Evolutionary conservation across 1,140 invertebrate species (phyloP).

Genomic region (Drosophila oshimai): DNA sequence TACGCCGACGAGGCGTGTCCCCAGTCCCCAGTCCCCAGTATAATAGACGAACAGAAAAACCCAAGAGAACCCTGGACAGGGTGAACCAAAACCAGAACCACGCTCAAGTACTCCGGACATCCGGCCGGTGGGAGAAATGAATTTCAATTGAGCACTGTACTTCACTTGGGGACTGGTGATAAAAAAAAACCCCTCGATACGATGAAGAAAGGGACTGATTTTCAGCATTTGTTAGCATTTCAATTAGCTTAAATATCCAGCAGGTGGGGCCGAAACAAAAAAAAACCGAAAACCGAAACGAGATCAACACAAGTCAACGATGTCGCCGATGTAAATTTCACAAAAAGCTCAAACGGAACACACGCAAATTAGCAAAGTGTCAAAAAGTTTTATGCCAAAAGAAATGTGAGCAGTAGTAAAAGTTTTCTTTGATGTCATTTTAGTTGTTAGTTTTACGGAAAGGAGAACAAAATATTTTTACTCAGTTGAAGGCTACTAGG

Average conservation of each 20-base stretch:
- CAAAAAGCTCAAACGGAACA: constrained; percentile 27
- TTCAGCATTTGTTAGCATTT: constrained; percentile 32
- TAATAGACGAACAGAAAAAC: constrained; percentile 25
- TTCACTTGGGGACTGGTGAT: neutral
- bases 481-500: rapidly evolving
- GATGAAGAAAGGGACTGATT: neutral
- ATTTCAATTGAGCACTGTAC: constrained; percentile 7
- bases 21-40: too few relatives aligned
- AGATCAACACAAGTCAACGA: constrained; percentile 27
- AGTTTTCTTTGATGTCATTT: constrained; percentile 26
- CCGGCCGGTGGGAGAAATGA: constrained; percentile 36
- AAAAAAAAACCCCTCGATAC: neutral
- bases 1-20: constrained; percentile 72
- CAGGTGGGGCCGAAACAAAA: constrained; percentile 10
- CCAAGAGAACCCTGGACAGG: constrained; percentile 5
- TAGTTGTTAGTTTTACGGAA: neutral
- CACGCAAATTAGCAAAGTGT: constrained; percentile 40
- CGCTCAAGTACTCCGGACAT: constrained; percentile 56
- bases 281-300: constrained; percentile 9
- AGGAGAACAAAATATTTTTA: neutral
- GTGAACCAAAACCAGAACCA: constrained; percentile 30
- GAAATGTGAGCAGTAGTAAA: constrained; percentile 6
- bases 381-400: constrained; percentile 20
- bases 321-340: constrained; percentile 30
- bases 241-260: constrained; percentile 18